These are phyloP conservation scores for Lasioglossum albipes DNA, from an alignment of 1,140 invertebrate genomes.

Conservation along the genomic window DNA sequence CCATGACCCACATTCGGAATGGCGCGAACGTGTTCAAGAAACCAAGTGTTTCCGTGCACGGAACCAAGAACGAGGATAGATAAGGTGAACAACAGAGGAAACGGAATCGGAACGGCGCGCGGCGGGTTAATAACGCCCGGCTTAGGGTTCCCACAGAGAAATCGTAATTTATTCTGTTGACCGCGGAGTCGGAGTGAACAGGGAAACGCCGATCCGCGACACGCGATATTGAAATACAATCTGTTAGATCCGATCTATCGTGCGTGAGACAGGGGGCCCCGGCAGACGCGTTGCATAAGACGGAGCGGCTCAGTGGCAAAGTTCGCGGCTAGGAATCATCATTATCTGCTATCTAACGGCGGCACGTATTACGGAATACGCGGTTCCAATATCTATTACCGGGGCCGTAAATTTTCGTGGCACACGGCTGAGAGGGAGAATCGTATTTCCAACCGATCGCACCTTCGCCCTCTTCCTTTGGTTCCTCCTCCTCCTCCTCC, in stretches of 20 bases:
- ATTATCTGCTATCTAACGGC: constrained; percentile 62
- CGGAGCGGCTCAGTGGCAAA: constrained; percentile 44
- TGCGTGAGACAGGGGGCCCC: constrained; percentile 36
- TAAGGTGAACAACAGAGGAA: not conserved
- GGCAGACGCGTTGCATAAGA: constrained; percentile 41
- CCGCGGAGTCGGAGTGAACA: constrained; percentile 8
- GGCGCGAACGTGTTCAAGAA: not conserved
- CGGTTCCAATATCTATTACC: constrained; percentile 65
- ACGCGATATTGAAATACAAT: constrained; percentile 53
- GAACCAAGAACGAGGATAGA: not conserved
- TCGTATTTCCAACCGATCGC: constrained; percentile 64
- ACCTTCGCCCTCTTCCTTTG: constrained; percentile 1
- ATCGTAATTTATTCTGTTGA: constrained; percentile 14
- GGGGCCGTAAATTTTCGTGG: constrained; percentile 53
- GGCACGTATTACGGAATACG: constrained; percentile 62
- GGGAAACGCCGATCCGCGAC: not conserved
- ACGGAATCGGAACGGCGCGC: not conserved
- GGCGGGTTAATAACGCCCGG: not conserved
- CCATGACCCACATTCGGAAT: too few species aligned
- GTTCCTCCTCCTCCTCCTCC: too few species aligned
- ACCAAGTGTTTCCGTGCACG: not conserved
- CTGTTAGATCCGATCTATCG: constrained; percentile 42
- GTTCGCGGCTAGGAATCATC: constrained; percentile 60
- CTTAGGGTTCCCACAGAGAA: constrained; percentile 10
- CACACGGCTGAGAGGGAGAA: constrained; percentile 53